phyloP scores from a whole-genome alignment of 2,113 vertebrate species.

The Coregonus clupeaformis region DNA sequence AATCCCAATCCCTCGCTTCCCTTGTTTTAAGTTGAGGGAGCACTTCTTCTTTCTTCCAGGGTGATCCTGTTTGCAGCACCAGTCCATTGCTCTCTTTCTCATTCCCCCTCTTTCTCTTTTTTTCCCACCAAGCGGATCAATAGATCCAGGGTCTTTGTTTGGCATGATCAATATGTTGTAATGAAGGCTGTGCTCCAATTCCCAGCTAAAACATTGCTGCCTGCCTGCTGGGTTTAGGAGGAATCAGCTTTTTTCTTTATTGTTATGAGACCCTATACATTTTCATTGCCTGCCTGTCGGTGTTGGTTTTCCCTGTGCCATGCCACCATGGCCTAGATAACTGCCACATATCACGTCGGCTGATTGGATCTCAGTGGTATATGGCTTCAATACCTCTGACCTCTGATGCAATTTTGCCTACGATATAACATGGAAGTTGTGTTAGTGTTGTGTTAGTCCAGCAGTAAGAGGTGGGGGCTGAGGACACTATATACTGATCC shows the following conservation, averaged over 20 bases:
- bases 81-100: constrained; percentile 28
- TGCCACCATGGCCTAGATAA: constrained; percentile 61
- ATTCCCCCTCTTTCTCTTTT: constrained; percentile 31
- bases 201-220: constrained; percentile 64
- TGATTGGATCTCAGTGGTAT: constrained; percentile 60
- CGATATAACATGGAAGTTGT: constrained; percentile 30
- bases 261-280: constrained; percentile 68
- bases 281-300: constrained; percentile 48
- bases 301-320: constrained; percentile 35
- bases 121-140: constrained; percentile 67
- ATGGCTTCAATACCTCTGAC: constrained; percentile 44
- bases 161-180: constrained; percentile 80
- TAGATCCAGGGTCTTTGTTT: constrained; percentile 80
- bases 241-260: constrained; percentile 67
- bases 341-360: constrained; percentile 56
- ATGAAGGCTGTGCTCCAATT: constrained; percentile 79
- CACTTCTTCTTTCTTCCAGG: constrained; percentile 27
- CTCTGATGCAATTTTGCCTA: constrained; percentile 43
- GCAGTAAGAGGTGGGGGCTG: too few relatives aligned
- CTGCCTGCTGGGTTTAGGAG: constrained; percentile 30
- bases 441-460: not conserved
- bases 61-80: constrained; percentile 43
- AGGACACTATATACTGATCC: not conserved
- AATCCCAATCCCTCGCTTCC: constrained; percentile 7
- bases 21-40: constrained; percentile 34